A percentile compares a stretch with the other conserved stretches of the same genome.
Conservation (phyloP, 2,888 invertebrate genomes). For the Omphaloscelis lunosa region DNA sequence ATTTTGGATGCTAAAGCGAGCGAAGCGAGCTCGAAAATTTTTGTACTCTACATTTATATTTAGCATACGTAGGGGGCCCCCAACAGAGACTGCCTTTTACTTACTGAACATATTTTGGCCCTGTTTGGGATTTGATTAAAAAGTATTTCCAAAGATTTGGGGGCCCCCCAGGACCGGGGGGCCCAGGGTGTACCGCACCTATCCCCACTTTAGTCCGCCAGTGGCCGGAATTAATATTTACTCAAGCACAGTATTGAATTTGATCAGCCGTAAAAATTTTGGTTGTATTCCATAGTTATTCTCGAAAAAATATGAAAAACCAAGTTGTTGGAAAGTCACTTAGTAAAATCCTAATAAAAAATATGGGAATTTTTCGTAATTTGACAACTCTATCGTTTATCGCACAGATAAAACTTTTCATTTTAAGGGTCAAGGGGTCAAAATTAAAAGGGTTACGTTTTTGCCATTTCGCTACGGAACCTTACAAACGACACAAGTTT, state of each 20-base stretch:
- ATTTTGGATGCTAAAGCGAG: too few species aligned
- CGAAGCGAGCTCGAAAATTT: too few species aligned
- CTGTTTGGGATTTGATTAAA: too few species aligned
- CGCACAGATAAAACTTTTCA: not conserved
- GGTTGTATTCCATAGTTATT: not conserved
- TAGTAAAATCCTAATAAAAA: not conserved
- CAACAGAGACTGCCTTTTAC: too few species aligned
- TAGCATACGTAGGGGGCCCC: too few species aligned
- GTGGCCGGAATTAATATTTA: not conserved
- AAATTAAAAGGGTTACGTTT: not conserved
- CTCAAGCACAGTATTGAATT: not conserved
- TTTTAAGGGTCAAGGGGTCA: not conserved
- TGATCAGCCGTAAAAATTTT: not conserved
- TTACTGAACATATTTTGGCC: too few species aligned
- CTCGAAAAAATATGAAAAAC: not conserved
- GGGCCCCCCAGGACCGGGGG: too few species aligned
- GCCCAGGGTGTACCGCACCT: too few species aligned
- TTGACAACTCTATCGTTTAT: not conserved
- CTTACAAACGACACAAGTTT: slow-evolving; percentile 5
- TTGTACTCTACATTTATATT: too few species aligned
- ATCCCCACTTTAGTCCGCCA: too few species aligned
- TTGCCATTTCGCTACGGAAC: not conserved
- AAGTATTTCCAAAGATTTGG: too few species aligned
- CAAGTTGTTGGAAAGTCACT: not conserved
- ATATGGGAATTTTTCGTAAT: not conserved